phyloP scores from a whole-genome alignment of 2,888 invertebrate genomes.

The Lymantria monacha region DNA sequence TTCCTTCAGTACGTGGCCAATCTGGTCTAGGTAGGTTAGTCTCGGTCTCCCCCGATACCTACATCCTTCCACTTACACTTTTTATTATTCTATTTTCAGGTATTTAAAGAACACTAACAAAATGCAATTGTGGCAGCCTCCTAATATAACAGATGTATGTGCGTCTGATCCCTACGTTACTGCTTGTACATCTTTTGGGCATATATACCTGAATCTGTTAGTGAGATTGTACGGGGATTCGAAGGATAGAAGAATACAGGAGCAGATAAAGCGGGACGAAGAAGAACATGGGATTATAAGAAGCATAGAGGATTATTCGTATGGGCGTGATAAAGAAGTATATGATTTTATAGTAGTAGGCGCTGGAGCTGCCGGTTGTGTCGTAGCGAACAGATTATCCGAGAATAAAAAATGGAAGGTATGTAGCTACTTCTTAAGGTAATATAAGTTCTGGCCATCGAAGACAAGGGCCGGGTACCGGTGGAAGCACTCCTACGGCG shows the following conservation, averaged over 20 bases:
- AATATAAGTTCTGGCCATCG: too few species aligned
- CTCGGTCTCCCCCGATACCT: too few species aligned
- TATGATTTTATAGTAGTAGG: slow-evolving; percentile 66
- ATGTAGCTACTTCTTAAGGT: neutral
- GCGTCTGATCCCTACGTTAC: slow-evolving; percentile 42
- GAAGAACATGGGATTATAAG: slow-evolving; percentile 22
- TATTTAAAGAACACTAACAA: neutral
- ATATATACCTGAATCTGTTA: slow-evolving; percentile 49
- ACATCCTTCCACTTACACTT: too few species aligned
- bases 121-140: slow-evolving; percentile 23
- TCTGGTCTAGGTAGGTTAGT: too few species aligned
- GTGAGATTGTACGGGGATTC: slow-evolving; percentile 51
- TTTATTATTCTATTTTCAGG: too few species aligned
- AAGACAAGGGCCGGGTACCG: too few species aligned
- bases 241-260: slow-evolving; percentile 27
- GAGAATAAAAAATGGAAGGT: slow-evolving; percentile 52
- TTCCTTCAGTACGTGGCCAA: too few species aligned
- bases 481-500: too few species aligned
- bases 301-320: neutral
- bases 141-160: slow-evolving; percentile 38
- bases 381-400: slow-evolving; percentile 56
- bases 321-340: slow-evolving; percentile 20
- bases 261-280: slow-evolving; percentile 21
- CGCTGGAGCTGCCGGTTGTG: slow-evolving; percentile 60
- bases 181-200: slow-evolving; percentile 51